Evolutionary conservation across 2,113 vertebrate genomes (phyloP).

Genomic region (Lamprologus tigripictilis): DNA sequence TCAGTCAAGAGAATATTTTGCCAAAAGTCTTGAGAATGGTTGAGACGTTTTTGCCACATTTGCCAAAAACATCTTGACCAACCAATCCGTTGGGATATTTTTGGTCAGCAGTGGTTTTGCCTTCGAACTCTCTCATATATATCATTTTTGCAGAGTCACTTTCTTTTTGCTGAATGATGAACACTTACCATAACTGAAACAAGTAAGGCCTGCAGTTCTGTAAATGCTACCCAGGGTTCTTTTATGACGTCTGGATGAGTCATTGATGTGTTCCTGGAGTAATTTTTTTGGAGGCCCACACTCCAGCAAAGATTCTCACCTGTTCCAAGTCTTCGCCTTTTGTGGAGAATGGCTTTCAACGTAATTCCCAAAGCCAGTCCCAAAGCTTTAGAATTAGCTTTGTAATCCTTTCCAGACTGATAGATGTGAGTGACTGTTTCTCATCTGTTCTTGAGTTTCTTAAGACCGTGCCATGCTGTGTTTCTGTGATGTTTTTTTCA

Average conservation of each 20-base stretch:
- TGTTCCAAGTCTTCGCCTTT: neutral
- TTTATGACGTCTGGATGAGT: neutral
- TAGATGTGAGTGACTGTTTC: neutral
- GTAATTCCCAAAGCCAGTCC: neutral
- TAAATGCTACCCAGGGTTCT: neutral
- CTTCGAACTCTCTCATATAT: rapidly evolving
- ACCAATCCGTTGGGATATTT: neutral
- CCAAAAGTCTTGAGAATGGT: neutral
- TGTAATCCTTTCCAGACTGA: neutral
- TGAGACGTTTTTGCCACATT: neutral
- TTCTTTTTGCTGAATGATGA: neutral
- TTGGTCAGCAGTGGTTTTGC: neutral
- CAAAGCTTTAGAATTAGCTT: neutral
- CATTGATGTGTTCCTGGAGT: neutral
- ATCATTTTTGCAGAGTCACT: neutral
- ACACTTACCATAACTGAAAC: neutral
- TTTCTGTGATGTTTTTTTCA: neutral
- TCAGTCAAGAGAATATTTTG: neutral
- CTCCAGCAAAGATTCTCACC: neutral
- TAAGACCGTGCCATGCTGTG: rapidly evolving
- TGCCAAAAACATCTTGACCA: neutral
- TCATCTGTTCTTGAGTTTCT: neutral
- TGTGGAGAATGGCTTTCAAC: neutral
- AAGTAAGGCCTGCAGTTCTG: neutral
- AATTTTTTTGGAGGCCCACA: neutral